Percentiles rank a stretch among this genome's conserved stretches.
Evolutionary conservation across 2,113 vertebrate species (phyloP).

Genomic region (Chroicocephalus ridibundus): DNA sequence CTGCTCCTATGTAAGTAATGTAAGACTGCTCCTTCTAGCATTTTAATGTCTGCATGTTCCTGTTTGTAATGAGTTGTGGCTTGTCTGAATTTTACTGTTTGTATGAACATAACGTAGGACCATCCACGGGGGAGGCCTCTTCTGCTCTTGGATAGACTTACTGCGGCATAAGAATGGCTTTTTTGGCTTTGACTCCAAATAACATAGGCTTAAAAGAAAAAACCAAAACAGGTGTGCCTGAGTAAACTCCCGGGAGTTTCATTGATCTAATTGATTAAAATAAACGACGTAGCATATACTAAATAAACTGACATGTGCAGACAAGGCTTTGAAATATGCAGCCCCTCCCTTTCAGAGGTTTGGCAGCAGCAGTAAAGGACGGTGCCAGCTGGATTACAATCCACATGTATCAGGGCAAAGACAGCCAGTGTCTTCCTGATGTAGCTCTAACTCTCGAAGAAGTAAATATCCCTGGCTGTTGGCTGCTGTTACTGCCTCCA

Average conservation of each 20-base stretch:
- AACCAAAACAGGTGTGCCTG: slow-evolving; percentile 38
- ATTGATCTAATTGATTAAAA: slow-evolving; percentile 58
- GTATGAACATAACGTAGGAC: background rate
- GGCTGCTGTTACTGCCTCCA: background rate
- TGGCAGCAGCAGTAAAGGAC: background rate
- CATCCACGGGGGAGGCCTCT: background rate
- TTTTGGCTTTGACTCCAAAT: slow-evolving; percentile 23
- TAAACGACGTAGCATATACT: slow-evolving; percentile 13
- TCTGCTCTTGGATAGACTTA: background rate
- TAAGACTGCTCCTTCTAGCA: background rate
- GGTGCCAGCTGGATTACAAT: slow-evolving; percentile 32
- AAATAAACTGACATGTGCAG: slow-evolving; percentile 47
- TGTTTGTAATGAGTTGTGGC: slow-evolving; percentile 8
- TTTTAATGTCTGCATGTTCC: background rate
- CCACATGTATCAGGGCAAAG: background rate
- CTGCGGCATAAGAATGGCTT: background rate
- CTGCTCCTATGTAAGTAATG: background rate
- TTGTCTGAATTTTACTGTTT: slow-evolving; percentile 38
- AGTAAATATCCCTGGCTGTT: background rate
- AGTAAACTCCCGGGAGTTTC: slow-evolving; percentile 7
- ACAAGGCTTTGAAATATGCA: slow-evolving; percentile 28
- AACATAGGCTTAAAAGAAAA: slow-evolving; percentile 12
- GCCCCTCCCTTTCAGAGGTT: background rate
- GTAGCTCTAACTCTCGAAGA: background rate
- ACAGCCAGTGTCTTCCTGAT: background rate